Evolutionary conservation across 2,888 invertebrate species (phyloP).

Genomic region (Chloroclysta siterata): DNA sequence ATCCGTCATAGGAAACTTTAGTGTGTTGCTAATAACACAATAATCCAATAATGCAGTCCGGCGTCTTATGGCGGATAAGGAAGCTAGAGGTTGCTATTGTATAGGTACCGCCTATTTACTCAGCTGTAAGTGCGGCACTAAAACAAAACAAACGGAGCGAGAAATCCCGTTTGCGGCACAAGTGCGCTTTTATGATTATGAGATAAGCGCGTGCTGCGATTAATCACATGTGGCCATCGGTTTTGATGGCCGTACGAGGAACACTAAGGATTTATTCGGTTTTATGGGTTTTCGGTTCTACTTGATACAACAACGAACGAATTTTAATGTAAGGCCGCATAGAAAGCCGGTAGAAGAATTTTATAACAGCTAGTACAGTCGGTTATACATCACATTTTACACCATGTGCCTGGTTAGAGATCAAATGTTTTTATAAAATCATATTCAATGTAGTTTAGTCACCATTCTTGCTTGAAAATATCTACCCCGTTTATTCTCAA

Average conservation of each 20-base stretch:
- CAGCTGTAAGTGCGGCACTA: slow-evolving; percentile 61
- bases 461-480: too few species aligned
- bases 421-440: too few species aligned
- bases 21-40: too few species aligned
- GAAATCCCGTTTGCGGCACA: slow-evolving; percentile 61
- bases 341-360: too few species aligned
- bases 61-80: background rate
- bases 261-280: slow-evolving; percentile 17
- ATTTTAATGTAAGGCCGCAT: background rate
- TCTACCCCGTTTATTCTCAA: too few species aligned
- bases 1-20: too few species aligned
- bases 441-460: too few species aligned
- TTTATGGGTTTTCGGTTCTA: slow-evolving; percentile 12
- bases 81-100: background rate
- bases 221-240: slow-evolving; percentile 49
- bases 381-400: too few species aligned
- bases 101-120: slow-evolving; percentile 54
- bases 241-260: slow-evolving; percentile 26
- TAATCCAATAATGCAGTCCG: background rate
- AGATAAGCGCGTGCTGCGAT: slow-evolving; percentile 65
- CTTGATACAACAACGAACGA: slow-evolving; percentile 1
- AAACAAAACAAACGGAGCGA: slow-evolving; percentile 67
- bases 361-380: too few species aligned
- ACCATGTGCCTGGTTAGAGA: too few species aligned
- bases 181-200: slow-evolving; percentile 70